A percentile compares a stretch with the other conserved stretches of the same genome.
phyloP scores from a whole-genome alignment of 2,797 vertebrate species.

The Clarias fuscus region DNA sequence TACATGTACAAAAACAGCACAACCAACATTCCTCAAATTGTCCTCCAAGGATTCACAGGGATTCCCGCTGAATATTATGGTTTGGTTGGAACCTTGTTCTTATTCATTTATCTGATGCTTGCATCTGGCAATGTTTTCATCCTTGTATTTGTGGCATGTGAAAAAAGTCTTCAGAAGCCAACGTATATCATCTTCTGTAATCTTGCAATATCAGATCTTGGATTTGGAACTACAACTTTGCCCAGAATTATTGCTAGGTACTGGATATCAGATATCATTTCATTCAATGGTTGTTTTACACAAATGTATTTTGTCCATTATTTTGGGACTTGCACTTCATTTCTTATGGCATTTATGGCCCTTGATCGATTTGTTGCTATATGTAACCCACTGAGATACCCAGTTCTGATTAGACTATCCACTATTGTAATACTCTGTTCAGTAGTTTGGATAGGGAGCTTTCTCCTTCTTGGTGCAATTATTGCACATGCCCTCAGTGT shows the following conservation, averaged over 20 bases:
- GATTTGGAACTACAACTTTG: conserved; percentile 54
- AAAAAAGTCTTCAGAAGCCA: no score
- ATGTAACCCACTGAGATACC: conserved; percentile 63
- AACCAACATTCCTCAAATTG: conserved; percentile 55
- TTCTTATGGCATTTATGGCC: conserved; percentile 68
- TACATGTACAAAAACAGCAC: no score
- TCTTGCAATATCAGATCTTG: no score
- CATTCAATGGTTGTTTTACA: conserved; percentile 64
- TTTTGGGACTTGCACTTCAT: conserved; percentile 62
- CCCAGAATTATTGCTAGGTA: conserved; percentile 68
- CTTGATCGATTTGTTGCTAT: conserved; percentile 62
- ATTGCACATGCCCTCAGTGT: no score
- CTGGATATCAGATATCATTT: conserved; percentile 62
- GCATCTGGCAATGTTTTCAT: no score
- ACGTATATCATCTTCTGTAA: no score
- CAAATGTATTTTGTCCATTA: conserved; percentile 72
- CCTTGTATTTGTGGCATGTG: no score
- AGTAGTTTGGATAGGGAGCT: neutral
- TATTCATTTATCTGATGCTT: no score
- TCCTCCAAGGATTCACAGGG: conserved; percentile 65
- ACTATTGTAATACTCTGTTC: conserved; percentile 26
- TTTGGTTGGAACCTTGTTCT: no score
- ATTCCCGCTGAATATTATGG: no score
- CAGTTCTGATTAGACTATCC: conserved; percentile 46
- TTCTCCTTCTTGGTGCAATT: no score